phyloP scores from a whole-genome alignment of 2,888 invertebrate genomes.

The Melangyna quadrimaculata region DNA sequence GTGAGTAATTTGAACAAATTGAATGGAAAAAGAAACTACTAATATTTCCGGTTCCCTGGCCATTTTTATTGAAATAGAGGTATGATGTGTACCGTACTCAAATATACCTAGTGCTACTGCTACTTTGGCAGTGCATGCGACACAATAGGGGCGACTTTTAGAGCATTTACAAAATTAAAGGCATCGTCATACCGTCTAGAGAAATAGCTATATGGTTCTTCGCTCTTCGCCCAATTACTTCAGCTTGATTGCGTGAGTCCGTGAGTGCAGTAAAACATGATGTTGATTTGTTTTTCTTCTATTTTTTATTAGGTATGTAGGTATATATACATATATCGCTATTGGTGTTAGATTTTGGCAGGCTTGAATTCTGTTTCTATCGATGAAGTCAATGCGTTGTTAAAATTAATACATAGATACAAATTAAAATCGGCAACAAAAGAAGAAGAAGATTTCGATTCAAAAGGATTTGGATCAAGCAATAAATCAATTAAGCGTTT shows the following conservation, averaged over 20 bases:
- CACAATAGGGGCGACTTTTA: slow-evolving; percentile 24
- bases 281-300: not conserved
- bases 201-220: slow-evolving; percentile 16
- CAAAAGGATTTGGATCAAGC: not conserved
- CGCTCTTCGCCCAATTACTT: slow-evolving; percentile 57
- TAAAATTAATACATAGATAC: not conserved
- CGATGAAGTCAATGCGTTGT: not conserved
- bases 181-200: slow-evolving; percentile 1
- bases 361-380: not conserved
- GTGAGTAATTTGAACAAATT: slow-evolving; percentile 61
- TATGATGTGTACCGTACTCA: slow-evolving; percentile 13
- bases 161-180: slow-evolving; percentile 19
- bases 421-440: not conserved
- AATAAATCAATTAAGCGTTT: not conserved
- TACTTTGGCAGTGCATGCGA: slow-evolving; percentile 13
- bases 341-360: slow-evolving; percentile 1
- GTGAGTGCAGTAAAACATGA: slow-evolving; percentile 50
- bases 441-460: not conserved
- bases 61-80: slow-evolving; percentile 29
- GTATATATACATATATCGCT: too few species aligned
- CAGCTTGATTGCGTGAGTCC: slow-evolving; percentile 66
- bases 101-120: not conserved
- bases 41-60: slow-evolving; percentile 62
- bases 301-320: too few species aligned
- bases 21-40: slow-evolving; percentile 57